phyloP scores from a whole-genome alignment of 2,797 vertebrate species.

The Karalla daura region DNA sequence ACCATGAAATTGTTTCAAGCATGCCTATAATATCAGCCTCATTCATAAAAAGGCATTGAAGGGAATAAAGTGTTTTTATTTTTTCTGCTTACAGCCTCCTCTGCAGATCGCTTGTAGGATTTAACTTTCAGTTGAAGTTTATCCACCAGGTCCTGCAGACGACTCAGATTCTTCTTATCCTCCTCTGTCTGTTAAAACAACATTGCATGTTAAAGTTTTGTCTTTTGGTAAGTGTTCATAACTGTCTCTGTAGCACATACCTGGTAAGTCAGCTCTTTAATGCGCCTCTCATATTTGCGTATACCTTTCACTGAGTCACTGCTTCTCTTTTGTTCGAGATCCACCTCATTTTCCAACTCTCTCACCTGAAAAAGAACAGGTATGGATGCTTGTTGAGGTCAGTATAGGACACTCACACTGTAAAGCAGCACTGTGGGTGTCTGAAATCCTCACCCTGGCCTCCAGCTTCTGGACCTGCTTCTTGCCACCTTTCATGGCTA shows the following conservation, averaged over 20 bases:
- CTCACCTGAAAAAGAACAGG: constrained; percentile 79
- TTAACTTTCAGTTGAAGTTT: constrained; percentile 82
- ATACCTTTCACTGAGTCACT: constrained; percentile 89
- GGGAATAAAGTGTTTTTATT: not conserved
- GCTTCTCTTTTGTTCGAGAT: constrained; percentile 87
- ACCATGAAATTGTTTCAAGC: not conserved
- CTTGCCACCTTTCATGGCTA: constrained; percentile 92
- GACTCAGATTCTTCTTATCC: constrained; percentile 79
- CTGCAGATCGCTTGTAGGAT: constrained; percentile 74
- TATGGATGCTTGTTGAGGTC: not conserved
- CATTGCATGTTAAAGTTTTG: not conserved
- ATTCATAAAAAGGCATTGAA: not conserved
- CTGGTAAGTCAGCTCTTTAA: constrained; percentile 93
- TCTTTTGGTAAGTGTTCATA: not conserved
- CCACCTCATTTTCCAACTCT: constrained; percentile 90
- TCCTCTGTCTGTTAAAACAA: constrained; percentile 74
- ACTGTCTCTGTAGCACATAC: constrained; percentile 68
- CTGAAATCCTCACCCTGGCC: constrained; percentile 71
- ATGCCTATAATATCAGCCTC: not conserved
- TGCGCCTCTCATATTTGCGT: constrained; percentile 90
- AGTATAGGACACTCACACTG: not conserved
- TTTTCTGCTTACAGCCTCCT: constrained; percentile 75
- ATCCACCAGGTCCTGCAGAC: constrained; percentile 81
- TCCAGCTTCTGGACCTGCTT: constrained; percentile 94
- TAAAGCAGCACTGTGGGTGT: not conserved